phyloP scores from a whole-genome alignment of 2,797 vertebrate genomes.

The Acrossocheilus wenchowensis region DNA sequence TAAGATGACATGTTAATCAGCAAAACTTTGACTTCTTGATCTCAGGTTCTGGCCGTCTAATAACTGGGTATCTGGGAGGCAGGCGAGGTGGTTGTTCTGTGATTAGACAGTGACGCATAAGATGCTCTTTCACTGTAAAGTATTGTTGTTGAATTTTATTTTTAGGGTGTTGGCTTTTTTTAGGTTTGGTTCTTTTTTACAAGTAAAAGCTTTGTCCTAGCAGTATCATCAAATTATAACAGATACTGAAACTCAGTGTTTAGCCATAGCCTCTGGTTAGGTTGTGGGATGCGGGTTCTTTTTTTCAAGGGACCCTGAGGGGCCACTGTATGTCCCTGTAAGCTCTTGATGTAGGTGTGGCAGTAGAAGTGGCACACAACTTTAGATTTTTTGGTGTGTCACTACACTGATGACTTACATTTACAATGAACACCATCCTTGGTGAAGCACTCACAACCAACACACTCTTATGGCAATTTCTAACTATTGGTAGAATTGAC shows the following conservation, averaged over 20 bases:
- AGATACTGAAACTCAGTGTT: not conserved
- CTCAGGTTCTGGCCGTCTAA: not conserved
- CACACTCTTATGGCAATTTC: not conserved
- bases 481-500: not conserved
- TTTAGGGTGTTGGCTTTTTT: constrained; percentile 13
- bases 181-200: not conserved
- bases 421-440: not conserved
- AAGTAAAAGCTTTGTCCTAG: not conserved
- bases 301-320: not conserved
- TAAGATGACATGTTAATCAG: not conserved
- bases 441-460: not conserved
- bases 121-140: not conserved
- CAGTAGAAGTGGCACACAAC: not conserved
- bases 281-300: not conserved
- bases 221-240: not conserved
- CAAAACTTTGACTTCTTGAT: not conserved
- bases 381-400: not conserved
- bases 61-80: not conserved
- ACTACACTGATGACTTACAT: not conserved
- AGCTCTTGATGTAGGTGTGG: not conserved
- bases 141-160: constrained; percentile 11
- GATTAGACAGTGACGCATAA: not conserved
- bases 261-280: not conserved
- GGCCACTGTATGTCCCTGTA: not conserved
- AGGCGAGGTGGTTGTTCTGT: not conserved